Evolutionary conservation across 2,888 invertebrate genomes (phyloP), one percentile per base, ranked within the genome.

Genomic region (Tromatobia lineatoria): DNA sequence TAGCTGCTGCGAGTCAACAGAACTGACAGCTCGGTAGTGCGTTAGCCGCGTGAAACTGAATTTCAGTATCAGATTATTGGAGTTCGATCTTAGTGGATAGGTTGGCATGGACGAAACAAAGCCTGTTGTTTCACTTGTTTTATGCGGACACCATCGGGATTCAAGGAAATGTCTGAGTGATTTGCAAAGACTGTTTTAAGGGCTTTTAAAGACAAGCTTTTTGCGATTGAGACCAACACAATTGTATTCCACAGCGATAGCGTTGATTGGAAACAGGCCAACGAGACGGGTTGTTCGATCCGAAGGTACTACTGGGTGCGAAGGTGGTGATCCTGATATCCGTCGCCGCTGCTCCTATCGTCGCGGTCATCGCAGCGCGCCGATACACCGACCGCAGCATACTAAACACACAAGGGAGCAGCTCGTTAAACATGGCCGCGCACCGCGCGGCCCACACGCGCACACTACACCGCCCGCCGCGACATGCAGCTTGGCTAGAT

Each of bases 341-440:
- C 59, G 50, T 66, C 57, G 29, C 59, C 67, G 82, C 71, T 74
- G 78, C 67, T 79, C 70, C 77, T 82, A 81, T 74, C 87, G 85
- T 85, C 87, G 87, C 57, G 70, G 69, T 74, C 69, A 84, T 70
- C 80, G 73, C 64, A 47, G 73, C 69, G 54, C 89, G 90, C 89
- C 89, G 91, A 90, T 88, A 89, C 91, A 89, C 90, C 90, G 90
- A 91, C 91, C 88, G 88, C 89, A 88, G 91, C 91, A 88, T 90
- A 90, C 91, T 91, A 91, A 91, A 90, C 90, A 89, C 88, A 90
- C 89, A 89, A 89, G 88, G 85, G 85, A 89, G 88, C 73, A 73
- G 78, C 87, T 88, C 87, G 88, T 91, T 91, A 90, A 91, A 91
- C 89, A 91, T 91, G 91, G 91, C 91, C 87, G 90, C 88, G 87